phyloP scores from a whole-genome alignment of 2,888 invertebrate species.

The Drosophila paracracens region DNA sequence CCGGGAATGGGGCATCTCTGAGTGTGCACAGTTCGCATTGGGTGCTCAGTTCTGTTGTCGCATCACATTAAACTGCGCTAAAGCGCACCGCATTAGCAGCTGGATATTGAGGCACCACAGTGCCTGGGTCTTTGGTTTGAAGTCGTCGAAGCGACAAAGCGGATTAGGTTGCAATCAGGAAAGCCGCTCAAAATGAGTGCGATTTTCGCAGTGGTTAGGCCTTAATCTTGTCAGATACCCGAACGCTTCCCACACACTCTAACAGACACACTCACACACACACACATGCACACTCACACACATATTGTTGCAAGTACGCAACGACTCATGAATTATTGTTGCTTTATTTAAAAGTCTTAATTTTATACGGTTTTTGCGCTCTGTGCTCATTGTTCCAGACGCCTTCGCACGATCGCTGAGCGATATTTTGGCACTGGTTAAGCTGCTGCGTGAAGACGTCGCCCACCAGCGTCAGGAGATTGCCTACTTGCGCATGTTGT shows the following conservation, averaged over 20 bases:
- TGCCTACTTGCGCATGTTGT: constrained; percentile 88
- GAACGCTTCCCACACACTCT: constrained; percentile 76
- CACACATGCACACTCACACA: neutral
- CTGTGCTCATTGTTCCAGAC: constrained; percentile 82
- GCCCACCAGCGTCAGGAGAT: constrained; percentile 90
- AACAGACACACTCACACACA: constrained; percentile 28
- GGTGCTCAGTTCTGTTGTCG: constrained; percentile 69
- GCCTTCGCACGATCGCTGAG: constrained; percentile 88
- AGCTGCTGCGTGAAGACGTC: constrained; percentile 89
- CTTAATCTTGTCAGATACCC: constrained; percentile 79
- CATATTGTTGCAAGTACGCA: constrained; percentile 4
- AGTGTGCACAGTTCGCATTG: constrained; percentile 36
- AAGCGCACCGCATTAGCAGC: constrained; percentile 74
- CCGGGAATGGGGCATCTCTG: constrained; percentile 24
- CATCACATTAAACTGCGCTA: constrained; percentile 70
- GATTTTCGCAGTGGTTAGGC: constrained; percentile 78
- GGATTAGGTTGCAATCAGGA: constrained; percentile 79
- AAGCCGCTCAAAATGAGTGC: constrained; percentile 62
- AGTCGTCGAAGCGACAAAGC: constrained; percentile 73
- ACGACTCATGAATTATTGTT: constrained; percentile 72
- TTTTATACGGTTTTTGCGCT: constrained; percentile 40
- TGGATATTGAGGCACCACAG: constrained; percentile 51
- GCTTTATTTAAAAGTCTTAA: constrained; percentile 71
- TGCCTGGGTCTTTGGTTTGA: constrained; percentile 33
- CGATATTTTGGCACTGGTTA: constrained; percentile 89